Evolutionary conservation across 2,113 vertebrate genomes (phyloP).

Genomic region (Lycaon pictus): DNA sequence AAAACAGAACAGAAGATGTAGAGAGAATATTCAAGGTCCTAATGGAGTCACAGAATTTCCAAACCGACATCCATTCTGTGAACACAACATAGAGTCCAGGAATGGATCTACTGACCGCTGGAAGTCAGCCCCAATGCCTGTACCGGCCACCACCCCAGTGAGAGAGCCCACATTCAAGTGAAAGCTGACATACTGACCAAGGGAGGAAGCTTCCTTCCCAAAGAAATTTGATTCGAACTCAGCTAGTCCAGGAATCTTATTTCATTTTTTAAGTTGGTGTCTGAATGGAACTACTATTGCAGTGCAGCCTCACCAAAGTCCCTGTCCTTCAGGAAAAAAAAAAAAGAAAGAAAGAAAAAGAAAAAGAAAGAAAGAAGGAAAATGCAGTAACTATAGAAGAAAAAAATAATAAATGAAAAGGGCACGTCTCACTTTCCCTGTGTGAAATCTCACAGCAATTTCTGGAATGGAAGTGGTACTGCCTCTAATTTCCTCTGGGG

Average conservation of each 20-base stretch:
- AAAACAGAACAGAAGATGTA: background rate
- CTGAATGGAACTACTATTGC: background rate
- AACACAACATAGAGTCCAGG: background rate
- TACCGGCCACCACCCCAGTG: background rate
- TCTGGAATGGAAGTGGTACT: background rate
- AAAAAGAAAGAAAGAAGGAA: background rate
- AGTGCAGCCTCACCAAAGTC: constrained; percentile 36
- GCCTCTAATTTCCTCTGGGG: constrained; percentile 46
- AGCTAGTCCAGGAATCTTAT: background rate
- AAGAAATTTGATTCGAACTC: background rate
- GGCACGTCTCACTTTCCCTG: background rate
- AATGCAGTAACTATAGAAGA: background rate
- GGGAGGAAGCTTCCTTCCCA: background rate
- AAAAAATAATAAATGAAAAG: constrained; percentile 51
- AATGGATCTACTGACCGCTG: background rate
- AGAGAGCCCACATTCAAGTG: background rate
- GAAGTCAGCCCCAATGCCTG: background rate
- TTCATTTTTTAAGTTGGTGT: background rate
- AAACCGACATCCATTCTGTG: background rate
- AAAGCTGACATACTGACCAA: background rate
- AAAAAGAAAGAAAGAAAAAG: background rate
- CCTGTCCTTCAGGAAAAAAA: background rate
- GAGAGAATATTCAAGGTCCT: background rate
- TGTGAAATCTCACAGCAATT: constrained; percentile 59
- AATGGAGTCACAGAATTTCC: background rate